These are phyloP conservation scores for Hermaeophaga mercurialis DNA, from an alignment of 2,888 invertebrate species.

Conservation along the genomic window DNA sequence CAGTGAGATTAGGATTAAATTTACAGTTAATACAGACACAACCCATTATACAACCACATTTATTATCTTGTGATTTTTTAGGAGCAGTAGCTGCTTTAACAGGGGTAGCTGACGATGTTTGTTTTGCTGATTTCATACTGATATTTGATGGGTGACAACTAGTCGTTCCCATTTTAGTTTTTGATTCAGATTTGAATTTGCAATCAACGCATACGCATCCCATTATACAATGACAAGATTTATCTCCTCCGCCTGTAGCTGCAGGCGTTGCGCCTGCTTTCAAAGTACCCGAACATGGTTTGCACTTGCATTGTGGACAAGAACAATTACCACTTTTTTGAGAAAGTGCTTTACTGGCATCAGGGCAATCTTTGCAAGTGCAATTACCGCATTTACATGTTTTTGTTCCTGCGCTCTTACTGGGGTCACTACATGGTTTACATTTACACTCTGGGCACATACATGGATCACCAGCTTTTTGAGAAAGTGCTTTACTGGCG, in stretches of 20 bases:
- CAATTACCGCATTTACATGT: background rate
- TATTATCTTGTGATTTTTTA: background rate
- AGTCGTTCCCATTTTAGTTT: background rate
- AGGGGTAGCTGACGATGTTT: no score
- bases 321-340: background rate
- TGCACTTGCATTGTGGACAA: background rate
- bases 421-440: background rate
- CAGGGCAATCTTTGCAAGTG: background rate
- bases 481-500: no score
- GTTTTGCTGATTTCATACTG: no score
- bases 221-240: background rate
- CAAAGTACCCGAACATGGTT: background rate
- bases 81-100: no score
- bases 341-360: background rate
- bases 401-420: background rate
- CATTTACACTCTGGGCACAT: background rate
- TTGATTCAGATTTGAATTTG: background rate
- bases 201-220: background rate
- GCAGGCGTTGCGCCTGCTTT: background rate
- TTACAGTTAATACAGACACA: background rate
- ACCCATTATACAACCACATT: background rate
- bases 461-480: no score
- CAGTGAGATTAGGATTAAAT: background rate
- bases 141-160: background rate
- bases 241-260: background rate